Evolutionary conservation across 2,113 vertebrate genomes (phyloP).

Genomic region (Seriola aureovittata): DNA sequence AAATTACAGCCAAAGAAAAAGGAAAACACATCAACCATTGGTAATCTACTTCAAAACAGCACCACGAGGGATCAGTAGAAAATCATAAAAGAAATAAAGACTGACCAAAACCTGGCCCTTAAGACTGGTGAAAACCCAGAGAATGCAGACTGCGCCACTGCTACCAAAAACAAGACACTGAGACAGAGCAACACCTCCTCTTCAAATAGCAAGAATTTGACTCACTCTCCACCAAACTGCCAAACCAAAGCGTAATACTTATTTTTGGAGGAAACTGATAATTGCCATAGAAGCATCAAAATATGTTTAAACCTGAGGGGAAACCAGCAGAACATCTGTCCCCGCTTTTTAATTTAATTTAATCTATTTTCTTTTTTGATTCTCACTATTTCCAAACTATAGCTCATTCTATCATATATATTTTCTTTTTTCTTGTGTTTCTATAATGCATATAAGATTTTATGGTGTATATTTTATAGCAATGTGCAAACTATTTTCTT

Average conservation of each 20-base stretch:
- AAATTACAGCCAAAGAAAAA: conserved; percentile 12
- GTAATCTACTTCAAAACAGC: neutral
- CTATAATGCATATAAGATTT: neutral
- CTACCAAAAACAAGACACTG: neutral
- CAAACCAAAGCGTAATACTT: neutral
- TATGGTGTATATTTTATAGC: neutral
- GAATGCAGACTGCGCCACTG: neutral
- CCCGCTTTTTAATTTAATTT: neutral
- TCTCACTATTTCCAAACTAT: neutral
- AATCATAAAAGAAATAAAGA: neutral
- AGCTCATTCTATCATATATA: neutral
- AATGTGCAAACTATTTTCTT: neutral
- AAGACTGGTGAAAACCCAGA: neutral
- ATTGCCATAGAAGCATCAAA: neutral
- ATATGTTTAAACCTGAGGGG: neutral
- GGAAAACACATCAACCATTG: neutral
- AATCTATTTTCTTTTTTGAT: neutral
- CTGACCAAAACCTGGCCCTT: neutral
- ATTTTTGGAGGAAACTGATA: neutral
- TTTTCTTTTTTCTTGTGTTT: neutral
- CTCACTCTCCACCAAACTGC: neutral
- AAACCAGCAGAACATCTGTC: neutral
- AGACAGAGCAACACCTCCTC: neutral
- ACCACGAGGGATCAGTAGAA: neutral
- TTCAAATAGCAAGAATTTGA: neutral